Evolutionary conservation across 2,797 vertebrate species (phyloP), one percentile per base, ranked within the genome.

Genomic region (Dicrostonyx torquatus): DNA sequence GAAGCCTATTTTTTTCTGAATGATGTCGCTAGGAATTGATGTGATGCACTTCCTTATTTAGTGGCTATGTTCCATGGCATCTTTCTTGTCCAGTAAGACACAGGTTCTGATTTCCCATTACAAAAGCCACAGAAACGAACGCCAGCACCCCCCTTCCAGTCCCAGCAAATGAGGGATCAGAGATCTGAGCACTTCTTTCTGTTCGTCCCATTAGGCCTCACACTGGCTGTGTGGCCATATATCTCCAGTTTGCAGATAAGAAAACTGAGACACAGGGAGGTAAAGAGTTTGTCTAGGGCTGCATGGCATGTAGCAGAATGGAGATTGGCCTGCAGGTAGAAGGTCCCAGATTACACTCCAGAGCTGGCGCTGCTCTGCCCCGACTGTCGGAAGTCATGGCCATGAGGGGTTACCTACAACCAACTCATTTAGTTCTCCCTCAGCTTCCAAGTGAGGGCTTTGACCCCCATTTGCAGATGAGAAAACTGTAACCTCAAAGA

Each of bases 381-480:
- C 24, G 15, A 17, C 66, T 80, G 8, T 29, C 14, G 24, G 15
- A 2, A 58, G 34, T 91, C 15, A n/a, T 1, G 12, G 20, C 8
- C 12, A 10, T 1, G 34, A 3, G 0, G 12, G 9, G 73, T 43
- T 14, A 37, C 24, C 60, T 6, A 0, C 17, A n/a, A 20, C 24
- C 26, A 29, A 13, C 17, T 55, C 50, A 34, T 62, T 37, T 6
- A 62, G 4, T 55, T 29, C 12, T 89, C 45, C 43, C 13, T 66
- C 5, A 6, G 70, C 11, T 75, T 86, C 37, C 18, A 9, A 78
- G 58, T 45, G 7, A 22, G 3, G 34, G 17, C 26, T 62, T n/a
- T 91, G 22, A 73, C 4, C 24, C 58, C 7, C 12, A 40, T 37
- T 50, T 80, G 18, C 48, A 66, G 82, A 48, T 48, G 17, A 92